Evolutionary conservation across 1,140 invertebrate species (phyloP), one percentile per base, ranked within the genome.

Genomic region (Platorchestia sp.): DNA sequence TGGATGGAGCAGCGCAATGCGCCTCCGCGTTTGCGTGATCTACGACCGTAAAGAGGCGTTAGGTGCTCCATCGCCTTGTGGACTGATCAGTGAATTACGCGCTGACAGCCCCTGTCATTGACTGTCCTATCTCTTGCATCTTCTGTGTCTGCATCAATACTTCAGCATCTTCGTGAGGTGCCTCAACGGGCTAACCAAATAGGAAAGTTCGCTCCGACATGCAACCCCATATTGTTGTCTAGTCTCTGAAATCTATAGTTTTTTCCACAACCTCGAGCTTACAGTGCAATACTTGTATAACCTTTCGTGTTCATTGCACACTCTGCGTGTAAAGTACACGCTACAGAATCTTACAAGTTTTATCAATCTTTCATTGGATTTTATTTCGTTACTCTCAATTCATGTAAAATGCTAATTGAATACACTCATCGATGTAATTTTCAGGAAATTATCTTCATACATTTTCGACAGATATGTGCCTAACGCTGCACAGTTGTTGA

Each of bases 61-160:
- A 42, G 87, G 87, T 44, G 43, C 87, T 89, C n/a, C 43, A 89
- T 89, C 87, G 87, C 43, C 87, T 41, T 44, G 87, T 89, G 87
- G 43, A 41, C 87, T 42, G 87, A 42, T 89, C 87, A 89, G 6
- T 41, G 87, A 41, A 89, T 42, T 89, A 89, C 87, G 87, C 40
- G 40, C 86, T 36, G 86, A 40, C 86, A 36, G 86, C 16, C n/a
- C 5, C 87, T 89, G 87, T 89, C 87, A 89, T 89, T 41, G 41
- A 89, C 43, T 89, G 41, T 44, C 41, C n/a, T 89, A 5, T 89
- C 41, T 41, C 87, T 89, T 44, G 43, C 41, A 89, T 42, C 87
- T 75, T 75, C 59, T 22, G 59, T 22, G 59, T 75, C 27, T 75
- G 59, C 59, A 75, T 36, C 59, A 75, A 36, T 75, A 75, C 27